Base-by-base conservation (phyloP, 2,888 invertebrate genomes). In the Eupithecia insigniata region DNA sequence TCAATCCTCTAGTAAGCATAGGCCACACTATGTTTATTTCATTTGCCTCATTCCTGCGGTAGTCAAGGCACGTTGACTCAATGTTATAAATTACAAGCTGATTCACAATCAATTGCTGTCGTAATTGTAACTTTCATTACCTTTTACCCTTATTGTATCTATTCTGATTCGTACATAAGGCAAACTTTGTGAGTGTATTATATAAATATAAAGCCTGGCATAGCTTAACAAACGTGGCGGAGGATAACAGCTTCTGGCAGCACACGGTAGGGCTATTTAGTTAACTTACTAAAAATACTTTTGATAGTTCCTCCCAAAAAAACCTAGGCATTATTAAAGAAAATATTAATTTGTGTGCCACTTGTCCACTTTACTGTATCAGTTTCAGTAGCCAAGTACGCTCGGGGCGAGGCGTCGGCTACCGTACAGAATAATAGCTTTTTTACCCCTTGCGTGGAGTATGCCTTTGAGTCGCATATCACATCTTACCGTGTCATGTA, bases 401-500 rank as follows among this genome's bases (percentile, higher is more conserved):
- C 83, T 79, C 78, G 79, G 82, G 84, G 82, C 83, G 74, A 82
- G 79, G 82, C 84, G 83, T 84, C 85, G 85, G 92, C 92, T 92
- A 92, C 93, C 86, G 92, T 91, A 90, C 85, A 82, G 83, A 85
- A 89, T 92, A 91, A 92, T 90, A 89, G 87, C 87, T 88, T 92
- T 92, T 81, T 92, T 91, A 90, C 81, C 80, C 79, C 75, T 76
- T 78, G 55, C 84, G 83, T 65, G 34, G 46, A 69, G 61, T 84
- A 65, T 83, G 79, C 82, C 86, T 86, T 87, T 81, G 87, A 87
- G 88, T 87, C 85, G 84, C 79, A 84, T 88, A 87, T 87, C 71
- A 62, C 64, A 43, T 69, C 61, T 39, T 46, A 58, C 60, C 68
- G 10, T 61, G 61, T 69, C 88, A 86, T 26, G 26, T 89, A 88